These are phyloP conservation scores for Arctia plantaginis DNA, from an alignment of 2,888 invertebrate species.

Conservation along the genomic window DNA sequence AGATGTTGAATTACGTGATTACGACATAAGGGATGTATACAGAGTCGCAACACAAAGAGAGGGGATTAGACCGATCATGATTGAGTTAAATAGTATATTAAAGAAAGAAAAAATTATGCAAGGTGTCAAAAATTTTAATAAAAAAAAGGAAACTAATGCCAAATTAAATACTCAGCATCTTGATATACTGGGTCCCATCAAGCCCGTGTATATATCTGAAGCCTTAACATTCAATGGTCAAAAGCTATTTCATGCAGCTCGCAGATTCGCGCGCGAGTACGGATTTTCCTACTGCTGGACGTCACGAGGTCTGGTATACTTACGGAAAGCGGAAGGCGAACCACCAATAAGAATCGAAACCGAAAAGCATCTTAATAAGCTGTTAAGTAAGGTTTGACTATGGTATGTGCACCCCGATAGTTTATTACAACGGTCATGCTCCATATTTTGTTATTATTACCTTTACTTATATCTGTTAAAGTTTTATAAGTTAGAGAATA, in stretches of 20 bases:
- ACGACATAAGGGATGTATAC: constrained; percentile 8
- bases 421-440: too few species aligned
- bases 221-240: not conserved
- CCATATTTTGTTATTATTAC: too few species aligned
- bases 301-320: too few species aligned
- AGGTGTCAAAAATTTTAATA: constrained; percentile 8
- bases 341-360: too few species aligned
- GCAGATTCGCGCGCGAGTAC: not conserved
- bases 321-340: too few species aligned
- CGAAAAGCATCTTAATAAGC: too few species aligned
- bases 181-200: constrained; percentile 7
- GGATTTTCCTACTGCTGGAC: too few species aligned
- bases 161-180: constrained; percentile 10
- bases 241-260: constrained; percentile 5
- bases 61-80: constrained; percentile 14
- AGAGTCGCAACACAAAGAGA: constrained; percentile 7
- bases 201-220: constrained; percentile 6
- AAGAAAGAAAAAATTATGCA: constrained; percentile 16
- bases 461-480: too few species aligned
- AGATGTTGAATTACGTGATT: not conserved
- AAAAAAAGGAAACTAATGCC: constrained; percentile 2
- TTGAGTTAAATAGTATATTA: constrained; percentile 19
- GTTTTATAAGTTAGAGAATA: too few species aligned
- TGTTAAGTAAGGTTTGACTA: too few species aligned
- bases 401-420: too few species aligned